phyloP scores from a whole-genome alignment of 2,888 invertebrate genomes.

The Herminia tarsipennalis region DNA sequence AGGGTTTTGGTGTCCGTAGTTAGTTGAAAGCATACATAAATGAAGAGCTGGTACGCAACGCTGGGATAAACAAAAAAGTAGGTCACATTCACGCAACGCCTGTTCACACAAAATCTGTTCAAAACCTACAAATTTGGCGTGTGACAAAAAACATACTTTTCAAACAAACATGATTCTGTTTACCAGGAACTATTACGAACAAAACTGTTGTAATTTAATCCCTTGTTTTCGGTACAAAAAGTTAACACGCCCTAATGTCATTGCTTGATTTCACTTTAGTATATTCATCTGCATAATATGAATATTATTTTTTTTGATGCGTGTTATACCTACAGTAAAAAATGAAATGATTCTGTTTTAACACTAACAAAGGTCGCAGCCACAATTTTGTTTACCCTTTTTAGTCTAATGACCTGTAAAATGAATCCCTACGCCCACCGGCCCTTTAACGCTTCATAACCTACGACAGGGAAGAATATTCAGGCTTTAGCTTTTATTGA shows the following conservation, averaged over 20 bases:
- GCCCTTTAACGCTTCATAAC: constrained; percentile 65
- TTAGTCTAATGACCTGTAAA: constrained; percentile 78
- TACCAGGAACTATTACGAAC: neutral
- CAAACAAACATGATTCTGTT: constrained; percentile 7
- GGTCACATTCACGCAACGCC: constrained; percentile 5
- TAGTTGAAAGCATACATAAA: neutral
- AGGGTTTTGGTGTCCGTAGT: neutral
- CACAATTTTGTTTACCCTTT: constrained; percentile 69
- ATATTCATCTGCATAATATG: constrained; percentile 16
- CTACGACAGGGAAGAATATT: constrained; percentile 59
- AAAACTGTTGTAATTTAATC: constrained; percentile 6
- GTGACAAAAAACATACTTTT: constrained; percentile 1
- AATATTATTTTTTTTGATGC: constrained; percentile 31
- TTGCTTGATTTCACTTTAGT: constrained; percentile 1
- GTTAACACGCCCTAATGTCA: constrained; percentile 5
- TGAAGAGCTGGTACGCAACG: neutral
- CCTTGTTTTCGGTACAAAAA: constrained; percentile 5
- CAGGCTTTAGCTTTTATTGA: constrained; percentile 46
- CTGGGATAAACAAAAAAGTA: constrained; percentile 1
- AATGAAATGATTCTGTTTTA: constrained; percentile 42
- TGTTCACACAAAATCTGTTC: constrained; percentile 1
- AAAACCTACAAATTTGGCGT: constrained; percentile 1
- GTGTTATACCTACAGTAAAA: constrained; percentile 38
- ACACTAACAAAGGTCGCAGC: constrained; percentile 46
- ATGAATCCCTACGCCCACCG: constrained; percentile 58